A percentile compares a stretch with the other conserved stretches of the same genome.
These are phyloP conservation scores for Scaptomyza cyrtandrae DNA, from an alignment of 2,888 invertebrate species.

Conservation along the genomic window DNA sequence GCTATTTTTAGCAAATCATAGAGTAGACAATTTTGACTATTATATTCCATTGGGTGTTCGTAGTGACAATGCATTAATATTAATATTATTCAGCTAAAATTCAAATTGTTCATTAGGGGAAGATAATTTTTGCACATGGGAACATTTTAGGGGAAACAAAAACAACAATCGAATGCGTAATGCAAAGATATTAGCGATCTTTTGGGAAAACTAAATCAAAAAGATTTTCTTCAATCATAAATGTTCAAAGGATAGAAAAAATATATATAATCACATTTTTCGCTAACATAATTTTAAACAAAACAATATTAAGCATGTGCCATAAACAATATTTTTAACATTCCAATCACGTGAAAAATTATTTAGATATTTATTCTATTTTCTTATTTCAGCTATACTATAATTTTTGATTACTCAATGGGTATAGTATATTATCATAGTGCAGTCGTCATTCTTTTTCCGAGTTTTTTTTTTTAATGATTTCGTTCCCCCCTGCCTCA, in stretches of 20 bases:
- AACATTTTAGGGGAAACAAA: neutral
- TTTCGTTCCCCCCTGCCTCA: slow-evolving; percentile 13
- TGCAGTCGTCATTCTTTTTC: slow-evolving; percentile 29
- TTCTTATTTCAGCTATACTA: slow-evolving; percentile 1
- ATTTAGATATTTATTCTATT: neutral
- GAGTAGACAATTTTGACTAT: neutral
- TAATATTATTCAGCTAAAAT: slow-evolving; percentile 1
- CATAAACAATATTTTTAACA: neutral
- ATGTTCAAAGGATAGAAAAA: too few relatives aligned
- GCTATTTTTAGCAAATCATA: slow-evolving; percentile 47
- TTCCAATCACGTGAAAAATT: neutral
- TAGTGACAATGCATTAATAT: slow-evolving; percentile 25
- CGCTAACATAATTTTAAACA: too few relatives aligned
- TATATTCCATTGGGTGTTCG: slow-evolving; percentile 16
- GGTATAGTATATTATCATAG: slow-evolving; percentile 3
- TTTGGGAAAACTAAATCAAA: too few relatives aligned
- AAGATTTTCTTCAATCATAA: too few relatives aligned
- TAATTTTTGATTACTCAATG: slow-evolving; percentile 44
- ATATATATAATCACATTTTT: too few relatives aligned
- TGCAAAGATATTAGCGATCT: neutral
- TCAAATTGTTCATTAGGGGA: neutral
- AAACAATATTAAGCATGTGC: too few relatives aligned
- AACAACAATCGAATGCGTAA: too few relatives aligned
- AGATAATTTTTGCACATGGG: slow-evolving; percentile 1
- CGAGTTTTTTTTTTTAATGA: slow-evolving; percentile 49